These are phyloP conservation scores for Agapostemon virescens DNA, from an alignment of 2,888 invertebrate species.

Conservation along the genomic window DNA sequence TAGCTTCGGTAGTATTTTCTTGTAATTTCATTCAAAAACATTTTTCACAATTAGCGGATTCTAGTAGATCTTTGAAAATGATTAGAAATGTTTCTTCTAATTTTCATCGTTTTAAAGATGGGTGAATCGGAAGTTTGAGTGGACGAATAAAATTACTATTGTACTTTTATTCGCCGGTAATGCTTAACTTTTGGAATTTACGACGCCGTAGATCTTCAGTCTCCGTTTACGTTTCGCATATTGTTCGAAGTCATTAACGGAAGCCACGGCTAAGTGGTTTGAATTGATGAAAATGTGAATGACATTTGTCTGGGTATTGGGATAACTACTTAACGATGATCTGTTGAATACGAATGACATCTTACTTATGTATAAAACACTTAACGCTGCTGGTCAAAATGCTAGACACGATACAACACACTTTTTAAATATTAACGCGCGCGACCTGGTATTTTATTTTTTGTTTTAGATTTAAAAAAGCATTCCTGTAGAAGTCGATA, in stretches of 20 bases:
- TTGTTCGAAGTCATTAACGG: not conserved
- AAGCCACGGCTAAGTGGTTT: not conserved
- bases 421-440: not conserved
- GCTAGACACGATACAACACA: not conserved
- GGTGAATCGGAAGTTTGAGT: not conserved
- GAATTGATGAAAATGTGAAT: not conserved
- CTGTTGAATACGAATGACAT: not conserved
- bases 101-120: not conserved
- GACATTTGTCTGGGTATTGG: not conserved
- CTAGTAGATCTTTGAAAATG: too few relatives aligned
- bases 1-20: too few relatives aligned
- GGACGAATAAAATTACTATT: not conserved
- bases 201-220: not conserved
- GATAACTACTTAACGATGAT: not conserved
- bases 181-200: not conserved
- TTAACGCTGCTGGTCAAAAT: not conserved
- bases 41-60: not conserved
- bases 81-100: not conserved
- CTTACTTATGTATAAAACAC: not conserved
- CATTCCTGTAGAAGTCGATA: not conserved
- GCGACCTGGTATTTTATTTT: not conserved
- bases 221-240: not conserved
- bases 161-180: not conserved
- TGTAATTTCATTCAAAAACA: too few relatives aligned
- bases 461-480: not conserved